phyloP scores from a whole-genome alignment of 1,140 invertebrate species.

The Heliconius eleuchia region DNA sequence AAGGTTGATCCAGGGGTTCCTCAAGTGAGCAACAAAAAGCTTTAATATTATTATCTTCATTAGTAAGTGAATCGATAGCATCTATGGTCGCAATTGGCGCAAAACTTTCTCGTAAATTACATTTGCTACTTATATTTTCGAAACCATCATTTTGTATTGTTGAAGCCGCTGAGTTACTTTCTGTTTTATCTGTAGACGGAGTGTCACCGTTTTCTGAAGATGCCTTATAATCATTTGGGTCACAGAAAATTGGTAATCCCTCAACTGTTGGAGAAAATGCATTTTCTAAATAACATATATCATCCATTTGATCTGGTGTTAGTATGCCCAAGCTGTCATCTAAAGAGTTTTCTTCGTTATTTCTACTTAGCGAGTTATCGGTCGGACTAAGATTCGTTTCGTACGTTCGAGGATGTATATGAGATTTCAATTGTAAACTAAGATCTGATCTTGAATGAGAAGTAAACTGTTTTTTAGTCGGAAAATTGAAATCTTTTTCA shows the following conservation, averaged over 20 bases:
- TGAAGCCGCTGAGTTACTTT: slow-evolving; percentile 75
- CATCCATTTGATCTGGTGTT: slow-evolving; percentile 93
- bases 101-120: slow-evolving; percentile 45
- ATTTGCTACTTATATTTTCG: slow-evolving; percentile 55
- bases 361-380: slow-evolving; percentile 74
- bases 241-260: slow-evolving; percentile 75
- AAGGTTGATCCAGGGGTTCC: slow-evolving; percentile 21
- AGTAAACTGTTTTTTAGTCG: slow-evolving; percentile 61
- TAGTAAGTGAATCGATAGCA: slow-evolving; percentile 49
- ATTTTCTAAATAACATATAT: slow-evolving; percentile 84
- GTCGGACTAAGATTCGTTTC: slow-evolving; percentile 73
- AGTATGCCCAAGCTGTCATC: slow-evolving; percentile 92
- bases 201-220: slow-evolving; percentile 76
- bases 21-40: slow-evolving; percentile 34
- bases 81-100: slow-evolving; percentile 60
- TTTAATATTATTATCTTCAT: slow-evolving; percentile 44
- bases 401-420: slow-evolving; percentile 59
- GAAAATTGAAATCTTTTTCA: slow-evolving; percentile 65
- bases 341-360: slow-evolving; percentile 88
- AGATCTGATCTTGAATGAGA: slow-evolving; percentile 73
- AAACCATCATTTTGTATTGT: slow-evolving; percentile 76
- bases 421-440: slow-evolving; percentile 71
- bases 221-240: slow-evolving; percentile 65
- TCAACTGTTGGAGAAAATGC: slow-evolving; percentile 83
- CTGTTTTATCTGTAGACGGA: slow-evolving; percentile 80